Percentiles rank a stretch among this genome's conserved stretches.
phyloP scores from a whole-genome alignment of 2,113 vertebrate genomes.

The Puntigrus tetrazona region DNA sequence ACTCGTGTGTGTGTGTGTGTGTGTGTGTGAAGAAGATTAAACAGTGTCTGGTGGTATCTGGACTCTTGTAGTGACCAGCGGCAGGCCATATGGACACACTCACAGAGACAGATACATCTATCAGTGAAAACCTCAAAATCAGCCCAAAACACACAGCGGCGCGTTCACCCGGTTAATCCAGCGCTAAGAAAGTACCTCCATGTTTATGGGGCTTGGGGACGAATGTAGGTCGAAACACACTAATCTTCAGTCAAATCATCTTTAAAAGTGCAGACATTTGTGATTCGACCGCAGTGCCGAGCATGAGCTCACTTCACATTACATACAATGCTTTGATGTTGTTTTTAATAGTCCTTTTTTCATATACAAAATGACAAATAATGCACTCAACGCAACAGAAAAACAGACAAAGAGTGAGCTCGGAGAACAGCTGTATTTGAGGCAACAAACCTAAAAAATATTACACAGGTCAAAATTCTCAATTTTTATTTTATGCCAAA shows the following conservation, averaged over 20 bases:
- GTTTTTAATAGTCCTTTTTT: neutral
- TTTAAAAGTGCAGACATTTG: neutral
- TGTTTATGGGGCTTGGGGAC: neutral
- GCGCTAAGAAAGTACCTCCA: neutral
- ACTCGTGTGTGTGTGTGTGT: neutral
- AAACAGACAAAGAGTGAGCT: no score
- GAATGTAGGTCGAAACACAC: conserved; percentile 4
- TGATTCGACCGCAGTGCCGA: neutral
- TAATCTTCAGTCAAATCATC: conserved; percentile 10
- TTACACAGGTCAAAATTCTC: no score
- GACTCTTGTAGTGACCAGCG: conserved; percentile 3
- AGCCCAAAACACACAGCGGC: neutral
- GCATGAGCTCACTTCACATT: neutral
- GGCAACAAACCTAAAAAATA: no score
- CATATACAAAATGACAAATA: no score
- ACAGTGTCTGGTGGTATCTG: conserved; percentile 1
- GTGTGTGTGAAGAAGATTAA: conserved; percentile 33
- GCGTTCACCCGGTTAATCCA: neutral
- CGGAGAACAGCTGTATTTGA: no score
- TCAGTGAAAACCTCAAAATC: conserved; percentile 63
- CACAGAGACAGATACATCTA: conserved; percentile 34
- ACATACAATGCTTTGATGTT: neutral
- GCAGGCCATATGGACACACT: conserved; percentile 24
- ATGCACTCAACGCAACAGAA: no score
- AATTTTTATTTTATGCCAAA: no score